Conservation (phyloP, 2,797 vertebrate species). For the Taeniopygia guttata region DNA sequence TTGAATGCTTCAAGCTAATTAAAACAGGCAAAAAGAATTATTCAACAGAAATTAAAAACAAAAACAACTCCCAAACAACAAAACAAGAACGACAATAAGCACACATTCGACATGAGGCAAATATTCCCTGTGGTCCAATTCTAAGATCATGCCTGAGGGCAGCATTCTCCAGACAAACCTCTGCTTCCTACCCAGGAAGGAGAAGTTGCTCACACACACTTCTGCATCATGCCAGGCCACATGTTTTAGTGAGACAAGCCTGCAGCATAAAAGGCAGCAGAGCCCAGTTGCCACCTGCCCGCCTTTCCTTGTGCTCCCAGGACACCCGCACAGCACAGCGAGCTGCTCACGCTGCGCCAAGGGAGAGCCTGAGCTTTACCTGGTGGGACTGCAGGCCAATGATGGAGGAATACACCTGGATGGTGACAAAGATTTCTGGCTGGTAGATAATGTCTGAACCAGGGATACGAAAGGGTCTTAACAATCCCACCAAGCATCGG, state of each 20-base stretch:
- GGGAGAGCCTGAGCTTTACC: constrained; percentile 71
- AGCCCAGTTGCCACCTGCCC: not conserved
- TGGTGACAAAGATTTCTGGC: constrained; percentile 95
- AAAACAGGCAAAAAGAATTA: not conserved
- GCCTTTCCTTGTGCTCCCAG: not conserved
- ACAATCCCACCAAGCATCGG: constrained; percentile 86
- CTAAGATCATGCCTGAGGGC: not conserved
- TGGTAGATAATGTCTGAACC: constrained; percentile 88
- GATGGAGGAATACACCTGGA: constrained; percentile 95
- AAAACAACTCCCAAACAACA: not conserved
- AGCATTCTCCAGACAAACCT: not conserved
- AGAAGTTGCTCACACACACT: not conserved
- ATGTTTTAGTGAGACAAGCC: not conserved
- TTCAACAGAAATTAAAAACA: not conserved
- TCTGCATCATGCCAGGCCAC: not conserved
- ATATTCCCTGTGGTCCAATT: not conserved
- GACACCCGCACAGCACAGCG: fast-evolving
- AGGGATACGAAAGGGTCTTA: constrained; percentile 89
- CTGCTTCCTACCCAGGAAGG: not conserved
- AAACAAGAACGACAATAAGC: not conserved
- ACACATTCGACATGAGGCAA: not conserved
- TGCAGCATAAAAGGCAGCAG: not conserved
- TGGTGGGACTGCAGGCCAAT: constrained; percentile 93
- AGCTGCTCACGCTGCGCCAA: fast-evolving
- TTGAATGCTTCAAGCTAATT: not conserved